phyloP scores from a whole-genome alignment of 2,888 invertebrate genomes.

The Asteroscopus sphinx region DNA sequence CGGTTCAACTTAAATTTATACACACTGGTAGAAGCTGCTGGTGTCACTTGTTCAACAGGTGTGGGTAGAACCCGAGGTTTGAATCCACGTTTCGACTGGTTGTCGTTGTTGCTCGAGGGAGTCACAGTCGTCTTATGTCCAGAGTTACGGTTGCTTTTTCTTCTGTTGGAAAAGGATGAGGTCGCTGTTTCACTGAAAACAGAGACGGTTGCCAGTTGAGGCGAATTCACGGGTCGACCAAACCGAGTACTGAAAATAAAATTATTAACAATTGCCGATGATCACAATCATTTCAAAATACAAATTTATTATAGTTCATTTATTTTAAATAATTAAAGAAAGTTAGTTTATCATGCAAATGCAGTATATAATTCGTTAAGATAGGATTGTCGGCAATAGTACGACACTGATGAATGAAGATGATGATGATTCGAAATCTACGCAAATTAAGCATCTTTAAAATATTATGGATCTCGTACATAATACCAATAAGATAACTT shows the following conservation, averaged over 20 bases:
- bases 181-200: slow-evolving; percentile 91
- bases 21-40: slow-evolving; percentile 90
- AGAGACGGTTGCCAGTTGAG: slow-evolving; percentile 91
- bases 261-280: slow-evolving; percentile 61
- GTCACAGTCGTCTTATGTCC: slow-evolving; percentile 82
- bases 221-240: slow-evolving; percentile 85
- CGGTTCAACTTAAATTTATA: slow-evolving; percentile 95
- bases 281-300: slow-evolving; percentile 30
- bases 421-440: slow-evolving; percentile 4
- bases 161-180: slow-evolving; percentile 87
- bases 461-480: neutral
- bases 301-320: neutral
- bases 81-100: slow-evolving; percentile 90
- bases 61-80: slow-evolving; percentile 91
- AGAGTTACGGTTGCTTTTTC: slow-evolving; percentile 85
- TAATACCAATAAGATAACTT: no score
- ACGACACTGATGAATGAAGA: slow-evolving; percentile 35
- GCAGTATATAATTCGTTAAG: slow-evolving; percentile 27
- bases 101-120: slow-evolving; percentile 80
- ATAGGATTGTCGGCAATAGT: slow-evolving; percentile 63
- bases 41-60: slow-evolving; percentile 87
- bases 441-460: slow-evolving; percentile 7
- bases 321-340: slow-evolving; percentile 6
- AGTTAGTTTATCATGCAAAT: slow-evolving; percentile 36
- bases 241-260: slow-evolving; percentile 85